phyloP scores from a whole-genome alignment of 1,140 invertebrate species.

The Bombus balteatus region DNA sequence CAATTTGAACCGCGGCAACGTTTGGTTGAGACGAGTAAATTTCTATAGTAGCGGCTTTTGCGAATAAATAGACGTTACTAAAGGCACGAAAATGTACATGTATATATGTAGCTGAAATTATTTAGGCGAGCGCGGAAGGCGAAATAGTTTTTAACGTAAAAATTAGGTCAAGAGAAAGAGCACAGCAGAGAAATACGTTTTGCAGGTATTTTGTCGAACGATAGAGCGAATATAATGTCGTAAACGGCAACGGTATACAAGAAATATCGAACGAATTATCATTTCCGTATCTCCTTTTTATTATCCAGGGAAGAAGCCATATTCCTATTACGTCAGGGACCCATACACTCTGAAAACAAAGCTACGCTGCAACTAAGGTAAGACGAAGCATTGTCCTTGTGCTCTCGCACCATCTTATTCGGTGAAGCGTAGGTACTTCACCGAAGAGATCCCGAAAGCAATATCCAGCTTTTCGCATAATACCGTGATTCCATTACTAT shows the following conservation, averaged over 20 bases:
- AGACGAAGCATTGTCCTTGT: conserved; percentile 14
- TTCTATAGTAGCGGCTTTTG: neutral
- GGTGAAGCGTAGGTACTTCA: conserved; percentile 4
- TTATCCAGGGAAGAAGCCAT: neutral
- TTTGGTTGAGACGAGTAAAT: neutral
- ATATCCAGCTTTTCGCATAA: conserved; percentile 21
- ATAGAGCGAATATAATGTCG: too few species aligned
- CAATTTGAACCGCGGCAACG: neutral
- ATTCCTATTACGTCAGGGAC: conserved; percentile 20
- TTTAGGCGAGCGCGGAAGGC: neutral
- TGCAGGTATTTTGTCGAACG: neutral
- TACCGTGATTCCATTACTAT: conserved; percentile 26
- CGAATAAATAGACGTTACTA: too few species aligned
- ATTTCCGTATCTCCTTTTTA: neutral
- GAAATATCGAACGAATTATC: neutral
- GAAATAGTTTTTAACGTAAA: neutral
- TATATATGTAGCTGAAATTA: neutral
- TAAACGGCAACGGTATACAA: neutral
- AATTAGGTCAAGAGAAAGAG: neutral
- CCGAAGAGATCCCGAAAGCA: neutral
- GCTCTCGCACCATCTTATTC: conserved; percentile 6
- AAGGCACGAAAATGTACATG: too few species aligned
- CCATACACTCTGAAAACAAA: neutral
- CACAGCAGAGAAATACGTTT: neutral
- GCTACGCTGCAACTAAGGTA: neutral